phyloP scores from a whole-genome alignment of 2,888 invertebrate species.

The Drosophila tripunctata region DNA sequence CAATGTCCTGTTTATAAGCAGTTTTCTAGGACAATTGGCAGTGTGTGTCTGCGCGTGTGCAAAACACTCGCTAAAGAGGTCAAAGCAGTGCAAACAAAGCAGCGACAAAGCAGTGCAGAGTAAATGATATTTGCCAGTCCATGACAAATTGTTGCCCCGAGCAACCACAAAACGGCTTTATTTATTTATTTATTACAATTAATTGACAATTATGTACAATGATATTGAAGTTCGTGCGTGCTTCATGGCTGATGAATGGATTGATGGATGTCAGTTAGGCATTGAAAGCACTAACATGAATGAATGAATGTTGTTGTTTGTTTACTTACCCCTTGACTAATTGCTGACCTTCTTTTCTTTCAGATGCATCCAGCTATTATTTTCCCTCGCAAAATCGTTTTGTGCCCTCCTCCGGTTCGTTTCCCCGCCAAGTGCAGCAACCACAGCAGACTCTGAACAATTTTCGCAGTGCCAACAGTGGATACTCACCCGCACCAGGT shows the following conservation, averaged over 20 bases:
- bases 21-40: neutral
- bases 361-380: conserved; percentile 82
- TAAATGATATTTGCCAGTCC: neutral
- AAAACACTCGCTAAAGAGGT: neutral
- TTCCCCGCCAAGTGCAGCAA: conserved; percentile 66
- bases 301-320: no score
- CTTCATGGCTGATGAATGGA: conserved; percentile 58
- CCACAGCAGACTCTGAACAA: conserved; percentile 45
- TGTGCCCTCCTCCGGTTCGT: conserved; percentile 82
- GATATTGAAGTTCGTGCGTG: conserved; percentile 45
- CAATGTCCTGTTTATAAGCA: neutral
- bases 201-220: conserved; percentile 63
- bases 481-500: conserved; percentile 69
- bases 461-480: conserved; percentile 46
- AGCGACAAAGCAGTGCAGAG: conserved; percentile 26
- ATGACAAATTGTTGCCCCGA: conserved; percentile 43
- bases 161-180: conserved; percentile 36
- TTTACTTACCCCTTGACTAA: conserved; percentile 50
- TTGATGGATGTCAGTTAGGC: conserved; percentile 29
- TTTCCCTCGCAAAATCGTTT: conserved; percentile 83
- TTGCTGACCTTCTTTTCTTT: conserved; percentile 57
- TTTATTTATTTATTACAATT: conserved; percentile 73
- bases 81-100: conserved; percentile 27
- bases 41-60: neutral
- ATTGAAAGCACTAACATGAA: conserved; percentile 7